These are phyloP conservation scores for Pituophis catenifer DNA, from an alignment of 2,113 vertebrate genomes.

Conservation along the genomic window DNA sequence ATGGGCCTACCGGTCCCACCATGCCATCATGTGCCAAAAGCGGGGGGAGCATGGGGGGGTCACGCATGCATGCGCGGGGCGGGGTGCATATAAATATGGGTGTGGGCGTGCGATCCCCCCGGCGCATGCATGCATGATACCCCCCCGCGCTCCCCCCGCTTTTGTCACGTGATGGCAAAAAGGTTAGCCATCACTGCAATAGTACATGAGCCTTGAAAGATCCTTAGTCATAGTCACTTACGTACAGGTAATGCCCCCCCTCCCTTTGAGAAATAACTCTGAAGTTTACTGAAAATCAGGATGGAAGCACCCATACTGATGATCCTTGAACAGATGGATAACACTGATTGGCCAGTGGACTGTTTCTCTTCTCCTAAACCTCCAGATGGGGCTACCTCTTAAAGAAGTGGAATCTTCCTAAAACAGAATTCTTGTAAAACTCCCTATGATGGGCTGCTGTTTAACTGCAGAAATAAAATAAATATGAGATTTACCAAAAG, in stretches of 20 bases:
- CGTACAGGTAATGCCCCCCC: neutral
- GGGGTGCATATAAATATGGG: no score
- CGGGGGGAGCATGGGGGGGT: no score
- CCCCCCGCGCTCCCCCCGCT: no score
- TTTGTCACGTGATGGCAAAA: no score
- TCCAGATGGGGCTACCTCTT: neutral
- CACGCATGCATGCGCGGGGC: no score
- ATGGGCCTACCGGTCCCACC: no score
- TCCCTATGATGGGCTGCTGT: neutral
- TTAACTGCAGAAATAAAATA: neutral
- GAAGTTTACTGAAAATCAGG: neutral
- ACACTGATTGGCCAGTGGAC: neutral
- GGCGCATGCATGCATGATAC: no score
- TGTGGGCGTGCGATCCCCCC: no score
- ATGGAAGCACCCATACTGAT: neutral
- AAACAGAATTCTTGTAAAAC: neutral
- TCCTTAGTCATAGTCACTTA: neutral
- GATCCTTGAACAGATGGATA: neutral
- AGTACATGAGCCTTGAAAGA: neutral
- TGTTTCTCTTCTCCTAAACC: neutral
- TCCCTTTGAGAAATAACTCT: neutral
- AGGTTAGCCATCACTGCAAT: neutral
- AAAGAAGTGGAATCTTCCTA: neutral
- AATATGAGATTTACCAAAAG: neutral
- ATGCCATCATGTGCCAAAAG: no score